Evolutionary conservation across 2,797 vertebrate genomes (phyloP), one percentile per base, ranked within the genome.

Genomic region (Myripristis jacobus): DNA sequence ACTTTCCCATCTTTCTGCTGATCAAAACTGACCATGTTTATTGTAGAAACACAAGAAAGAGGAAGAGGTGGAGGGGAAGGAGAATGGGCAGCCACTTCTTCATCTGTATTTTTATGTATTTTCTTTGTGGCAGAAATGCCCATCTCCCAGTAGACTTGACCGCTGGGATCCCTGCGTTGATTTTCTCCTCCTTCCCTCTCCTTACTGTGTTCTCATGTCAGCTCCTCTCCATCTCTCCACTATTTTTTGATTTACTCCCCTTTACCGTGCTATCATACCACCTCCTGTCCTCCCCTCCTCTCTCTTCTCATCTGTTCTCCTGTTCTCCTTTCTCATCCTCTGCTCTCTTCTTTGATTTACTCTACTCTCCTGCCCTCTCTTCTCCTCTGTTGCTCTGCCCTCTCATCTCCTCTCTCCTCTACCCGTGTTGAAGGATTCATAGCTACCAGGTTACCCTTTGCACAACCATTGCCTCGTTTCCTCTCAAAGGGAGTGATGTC

Each of bases 401-500:
- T 80, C 75, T 24, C 80, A 82, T 73, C 70, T 47, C 12, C 62
- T 73, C 73, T 72, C 57, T 62, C 60, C 59, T 61, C 81, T 67
- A 52, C 18, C 22, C 2, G 3, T 79, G 78, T 75, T 71, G 65
- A 81, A 74, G 84, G 81, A 86, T 89, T 88, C 82, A 86, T 83
- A 76, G 79, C 73, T 74, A 54, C 48, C 43, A 80, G 80, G 79
- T 86, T 75, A 71, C 82, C 79, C 79, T 79, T 81, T 36, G 38
- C 62, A 54, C 79, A 79, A 54, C 58, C 62, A 24, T 6, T 0
- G 46, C 41, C 16, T 88, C 82, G 80, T 80, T 67, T 85, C 79
- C 50, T 61, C 67, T 87, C 74, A 82, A 78, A 75, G 15, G 2
- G 64, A 80, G 77, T 81, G 61, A 51, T 22, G 58, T 83, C 80